These are phyloP conservation scores for Rotaria sp. DNA, from an alignment of 2,888 invertebrate genomes.

Conservation along the genomic window DNA sequence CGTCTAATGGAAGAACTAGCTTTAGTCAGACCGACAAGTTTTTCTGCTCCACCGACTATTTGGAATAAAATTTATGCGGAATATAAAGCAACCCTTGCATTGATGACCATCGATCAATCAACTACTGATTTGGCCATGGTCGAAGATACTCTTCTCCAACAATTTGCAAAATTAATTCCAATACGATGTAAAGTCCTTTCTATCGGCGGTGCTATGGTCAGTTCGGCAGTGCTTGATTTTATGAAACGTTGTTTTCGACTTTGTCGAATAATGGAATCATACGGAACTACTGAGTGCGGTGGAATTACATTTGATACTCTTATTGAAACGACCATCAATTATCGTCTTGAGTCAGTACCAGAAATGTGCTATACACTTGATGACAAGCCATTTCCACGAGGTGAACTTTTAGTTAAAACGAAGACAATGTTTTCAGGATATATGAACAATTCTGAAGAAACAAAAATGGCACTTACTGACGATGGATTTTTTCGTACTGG, in stretches of 20 bases:
- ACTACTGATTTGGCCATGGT: not conserved
- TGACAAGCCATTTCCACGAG: not conserved
- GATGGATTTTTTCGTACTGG: not conserved
- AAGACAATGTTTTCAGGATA: not conserved
- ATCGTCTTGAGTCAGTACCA: not conserved
- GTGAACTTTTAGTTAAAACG: not conserved
- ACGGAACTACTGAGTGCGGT: not conserved
- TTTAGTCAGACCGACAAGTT: not conserved
- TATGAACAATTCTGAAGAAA: not conserved
- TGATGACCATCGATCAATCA: not conserved
- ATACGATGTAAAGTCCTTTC: not conserved
- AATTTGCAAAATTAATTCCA: not conserved
- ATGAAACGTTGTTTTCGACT: not conserved
- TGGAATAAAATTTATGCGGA: not conserved
- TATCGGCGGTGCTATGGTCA: not conserved
- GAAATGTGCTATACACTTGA: not conserved
- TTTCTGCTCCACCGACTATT: not conserved
- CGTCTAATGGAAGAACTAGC: not conserved
- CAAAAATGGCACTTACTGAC: not conserved
- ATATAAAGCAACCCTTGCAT: not conserved
- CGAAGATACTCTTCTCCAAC: not conserved
- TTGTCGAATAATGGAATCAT: not conserved
- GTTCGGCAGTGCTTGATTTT: not conserved
- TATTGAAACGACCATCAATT: not conserved
- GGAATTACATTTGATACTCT: not conserved